Conservation (phyloP, 2,113 vertebrate genomes). For the Todiramphus saurophagus region DNA sequence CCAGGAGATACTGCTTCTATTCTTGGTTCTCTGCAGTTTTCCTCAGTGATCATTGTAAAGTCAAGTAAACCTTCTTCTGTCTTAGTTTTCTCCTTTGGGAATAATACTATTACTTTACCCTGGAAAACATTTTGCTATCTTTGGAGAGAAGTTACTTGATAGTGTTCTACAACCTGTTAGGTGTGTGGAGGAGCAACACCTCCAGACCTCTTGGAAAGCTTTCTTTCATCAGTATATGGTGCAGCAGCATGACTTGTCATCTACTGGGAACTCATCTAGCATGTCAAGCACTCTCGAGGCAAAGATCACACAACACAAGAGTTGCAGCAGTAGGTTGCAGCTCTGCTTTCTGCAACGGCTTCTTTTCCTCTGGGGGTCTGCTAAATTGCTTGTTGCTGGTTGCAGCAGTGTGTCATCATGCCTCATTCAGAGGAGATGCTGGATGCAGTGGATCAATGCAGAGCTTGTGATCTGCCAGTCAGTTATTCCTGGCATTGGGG, state of each 20-base stretch:
- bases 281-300: fast-evolving
- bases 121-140: neutral
- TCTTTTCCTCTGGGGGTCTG: neutral
- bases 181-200: neutral
- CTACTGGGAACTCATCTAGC: neutral
- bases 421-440: neutral
- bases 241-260: neutral
- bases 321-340: neutral
- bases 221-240: neutral
- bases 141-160: neutral
- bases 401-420: neutral
- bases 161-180: neutral
- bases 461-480: neutral
- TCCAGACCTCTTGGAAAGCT: neutral
- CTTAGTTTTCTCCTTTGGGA: neutral
- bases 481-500: neutral
- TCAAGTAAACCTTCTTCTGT: neutral
- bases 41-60: neutral
- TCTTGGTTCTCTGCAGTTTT: constrained; percentile 8
- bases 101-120: neutral
- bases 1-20: neutral
- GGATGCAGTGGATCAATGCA: neutral
- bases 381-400: fast-evolving
- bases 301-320: neutral
- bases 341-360: neutral